Base-by-base conservation (phyloP, 53 echinoderm and acorn worm genomes). In the Holothuria scabra region DNA sequence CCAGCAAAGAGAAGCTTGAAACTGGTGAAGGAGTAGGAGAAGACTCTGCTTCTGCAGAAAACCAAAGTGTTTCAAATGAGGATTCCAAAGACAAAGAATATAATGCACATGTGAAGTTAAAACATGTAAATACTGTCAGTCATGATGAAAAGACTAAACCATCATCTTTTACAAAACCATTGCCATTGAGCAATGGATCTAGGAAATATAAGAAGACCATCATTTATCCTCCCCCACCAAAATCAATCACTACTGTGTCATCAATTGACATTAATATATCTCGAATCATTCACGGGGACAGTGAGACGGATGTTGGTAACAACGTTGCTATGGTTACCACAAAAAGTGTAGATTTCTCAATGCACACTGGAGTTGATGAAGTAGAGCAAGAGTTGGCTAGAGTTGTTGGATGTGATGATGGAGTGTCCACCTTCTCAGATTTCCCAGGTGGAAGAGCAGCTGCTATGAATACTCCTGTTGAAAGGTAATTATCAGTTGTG, bases 301-400 rank as follows among this genome's bases (percentile, higher is more conserved):
- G 66, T 21, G 83, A 75, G 19, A 49, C 60, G 23, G 85, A 87
- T 16, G 84, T 46, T 28, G 85, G 81, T n/a, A 84, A 89, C 67
- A 72, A 35, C 19, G 88, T 84, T 41, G 78, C 83, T 20, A 68
- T 86, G 66, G 88, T 91, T 18, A 85, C 90, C 23, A 66, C 87
- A n/a, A 93, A 95, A 88, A 92, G 91, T 65, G 93, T 93, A 23
- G 93, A 93, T 57, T 91, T 91, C 32, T 91, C 93, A 3, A 41
- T 86, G 20, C 92, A 85, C 5, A 72, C 69, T 38, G 67, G 79
- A 46, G 84, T 79, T 10, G 93, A 88, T 24, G 95, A 92, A 37
- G 82, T 86, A 4, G 96, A 95, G 21, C 62, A 62, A 1, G 93
- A 93, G 34, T 58, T 93, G 37, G 90, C 89, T 11, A 46, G 87